A percentile compares a stretch with the other conserved stretches of the same genome.
Evolutionary conservation across 2,888 invertebrate species (phyloP).

Genomic region (Drosophila multiciliata): DNA sequence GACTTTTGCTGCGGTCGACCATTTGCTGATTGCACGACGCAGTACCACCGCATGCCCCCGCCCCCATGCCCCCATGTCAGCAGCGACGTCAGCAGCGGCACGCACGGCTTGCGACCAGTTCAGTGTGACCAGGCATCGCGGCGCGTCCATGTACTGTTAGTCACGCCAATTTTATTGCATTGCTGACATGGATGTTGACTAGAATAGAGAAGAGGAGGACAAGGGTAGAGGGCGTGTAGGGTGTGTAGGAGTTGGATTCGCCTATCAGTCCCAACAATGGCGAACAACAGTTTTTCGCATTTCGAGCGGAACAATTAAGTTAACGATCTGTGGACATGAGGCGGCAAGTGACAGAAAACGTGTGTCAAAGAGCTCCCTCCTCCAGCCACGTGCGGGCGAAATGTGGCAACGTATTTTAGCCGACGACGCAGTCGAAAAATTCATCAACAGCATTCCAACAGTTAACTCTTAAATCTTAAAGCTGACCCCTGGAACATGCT

Average conservation of each 20-base stretch:
- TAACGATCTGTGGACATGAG: constrained; percentile 74
- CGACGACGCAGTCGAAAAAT: background rate
- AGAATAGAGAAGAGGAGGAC: background rate
- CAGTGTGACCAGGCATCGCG: constrained; percentile 9
- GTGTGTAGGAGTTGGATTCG: constrained; percentile 13
- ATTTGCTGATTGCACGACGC: constrained; percentile 71
- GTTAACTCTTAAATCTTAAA: constrained; percentile 28
- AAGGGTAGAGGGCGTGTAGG: background rate
- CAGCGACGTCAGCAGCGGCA: constrained; percentile 59
- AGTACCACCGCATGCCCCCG: background rate
- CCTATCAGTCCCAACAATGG: constrained; percentile 75
- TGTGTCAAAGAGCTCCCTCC: constrained; percentile 42
- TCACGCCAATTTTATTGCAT: constrained; percentile 77
- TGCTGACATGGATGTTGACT: constrained; percentile 56
- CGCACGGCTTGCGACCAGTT: constrained; percentile 60
- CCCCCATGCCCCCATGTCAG: constrained; percentile 18
- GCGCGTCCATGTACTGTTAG: constrained; percentile 59
- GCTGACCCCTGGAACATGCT: constrained; percentile 4
- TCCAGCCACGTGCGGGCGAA: constrained; percentile 48
- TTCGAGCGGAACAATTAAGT: constrained; percentile 82
- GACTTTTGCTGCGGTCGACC: constrained; percentile 78
- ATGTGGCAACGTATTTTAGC: constrained; percentile 30
- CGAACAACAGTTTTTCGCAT: constrained; percentile 69
- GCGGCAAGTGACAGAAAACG: constrained; percentile 56
- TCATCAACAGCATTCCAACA: background rate